These are phyloP conservation scores for Caenorhabditis wallacei DNA, from an alignment of 2,888 invertebrate species.

Conservation along the genomic window DNA sequence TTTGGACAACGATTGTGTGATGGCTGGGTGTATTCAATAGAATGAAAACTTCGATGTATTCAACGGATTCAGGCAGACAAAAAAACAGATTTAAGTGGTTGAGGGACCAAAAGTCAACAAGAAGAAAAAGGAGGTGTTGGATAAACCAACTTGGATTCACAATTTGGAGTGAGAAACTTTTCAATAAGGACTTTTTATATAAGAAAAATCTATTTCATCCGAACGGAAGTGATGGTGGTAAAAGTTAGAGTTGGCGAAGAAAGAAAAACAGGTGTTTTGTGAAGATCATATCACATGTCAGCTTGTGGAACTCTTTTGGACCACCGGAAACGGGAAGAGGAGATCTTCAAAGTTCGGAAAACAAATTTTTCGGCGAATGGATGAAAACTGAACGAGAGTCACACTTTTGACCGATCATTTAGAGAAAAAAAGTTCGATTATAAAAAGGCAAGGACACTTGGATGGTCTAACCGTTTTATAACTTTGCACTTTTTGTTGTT, in stretches of 20 bases:
- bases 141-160: too few relatives aligned
- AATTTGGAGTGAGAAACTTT: too few relatives aligned
- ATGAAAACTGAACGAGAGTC: neutral
- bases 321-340: slow-evolving; percentile 48
- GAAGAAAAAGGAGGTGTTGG: too few relatives aligned
- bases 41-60: slow-evolving; percentile 13
- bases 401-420: slow-evolving; percentile 7
- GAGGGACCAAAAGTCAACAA: slow-evolving; percentile 4
- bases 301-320: slow-evolving; percentile 23
- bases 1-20: slow-evolving; percentile 39
- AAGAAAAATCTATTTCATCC: neutral
- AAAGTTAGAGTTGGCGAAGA: slow-evolving; percentile 16
- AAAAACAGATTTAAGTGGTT: slow-evolving; percentile 18
- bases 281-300: slow-evolving; percentile 48
- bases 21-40: slow-evolving; percentile 21
- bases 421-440: neutral
- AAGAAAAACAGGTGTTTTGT: slow-evolving; percentile 14
- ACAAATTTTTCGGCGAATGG: slow-evolving; percentile 22
- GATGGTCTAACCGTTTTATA: too few relatives aligned
- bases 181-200: slow-evolving; percentile 31
- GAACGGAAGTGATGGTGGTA: neutral
- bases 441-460: slow-evolving; percentile 8
- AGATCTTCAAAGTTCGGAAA: slow-evolving; percentile 8
- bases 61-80: slow-evolving; percentile 21
- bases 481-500: too few relatives aligned